Evolutionary conservation across 2,113 vertebrate species (phyloP).

Genomic region (Crotalus helleri): DNA sequence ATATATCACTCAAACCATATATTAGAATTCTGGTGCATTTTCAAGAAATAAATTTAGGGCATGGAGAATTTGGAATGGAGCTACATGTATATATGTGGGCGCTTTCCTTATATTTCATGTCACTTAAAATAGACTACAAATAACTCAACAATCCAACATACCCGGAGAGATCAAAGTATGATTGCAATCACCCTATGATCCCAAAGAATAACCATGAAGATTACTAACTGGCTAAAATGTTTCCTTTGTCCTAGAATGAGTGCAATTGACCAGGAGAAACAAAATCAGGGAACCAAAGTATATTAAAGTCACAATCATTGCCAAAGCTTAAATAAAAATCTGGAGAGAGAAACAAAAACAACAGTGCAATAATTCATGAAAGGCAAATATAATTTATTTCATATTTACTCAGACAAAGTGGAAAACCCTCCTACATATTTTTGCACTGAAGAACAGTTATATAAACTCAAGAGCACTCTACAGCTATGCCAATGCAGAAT

Average conservation of each 20-base stretch:
- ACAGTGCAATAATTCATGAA: not conserved
- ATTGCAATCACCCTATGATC: not conserved
- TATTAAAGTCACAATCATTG: not conserved
- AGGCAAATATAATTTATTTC: slow-evolving; percentile 1
- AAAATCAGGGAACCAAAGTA: not conserved
- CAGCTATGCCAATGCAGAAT: not conserved
- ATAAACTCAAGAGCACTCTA: slow-evolving; percentile 3
- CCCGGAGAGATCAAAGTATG: not conserved
- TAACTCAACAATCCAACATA: not conserved
- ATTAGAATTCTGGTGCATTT: not conserved
- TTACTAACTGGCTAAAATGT: not conserved
- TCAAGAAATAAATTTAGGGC: not conserved
- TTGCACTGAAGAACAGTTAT: slow-evolving; percentile 8
- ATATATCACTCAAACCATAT: not conserved
- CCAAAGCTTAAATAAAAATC: not conserved
- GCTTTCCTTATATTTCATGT: not conserved
- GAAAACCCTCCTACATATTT: slow-evolving; percentile 21
- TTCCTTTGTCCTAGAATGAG: not conserved
- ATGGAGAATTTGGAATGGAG: not conserved
- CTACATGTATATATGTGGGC: not conserved
- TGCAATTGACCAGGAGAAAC: slow-evolving; percentile 10
- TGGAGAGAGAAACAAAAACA: slow-evolving; percentile 23
- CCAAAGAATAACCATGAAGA: not conserved
- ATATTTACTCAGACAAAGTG: slow-evolving; percentile 21
- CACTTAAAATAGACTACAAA: not conserved